A percentile compares a stretch with the other conserved stretches of the same genome.
These are phyloP conservation scores for Eleutherodactylus coqui DNA, from an alignment of 2,797 vertebrate genomes.

Conservation along the genomic window DNA sequence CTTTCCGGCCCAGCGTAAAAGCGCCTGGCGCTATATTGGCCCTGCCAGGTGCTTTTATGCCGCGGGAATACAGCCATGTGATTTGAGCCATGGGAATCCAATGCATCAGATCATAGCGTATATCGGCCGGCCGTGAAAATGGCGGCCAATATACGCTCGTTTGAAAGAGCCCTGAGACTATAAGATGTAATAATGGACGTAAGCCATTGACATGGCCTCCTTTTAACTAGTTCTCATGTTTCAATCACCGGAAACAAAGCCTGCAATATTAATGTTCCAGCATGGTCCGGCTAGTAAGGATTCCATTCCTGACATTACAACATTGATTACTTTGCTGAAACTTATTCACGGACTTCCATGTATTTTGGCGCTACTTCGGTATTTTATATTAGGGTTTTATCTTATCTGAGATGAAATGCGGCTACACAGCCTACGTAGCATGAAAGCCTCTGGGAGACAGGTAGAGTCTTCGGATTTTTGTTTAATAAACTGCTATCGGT, in stretches of 20 bases:
- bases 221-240: background rate
- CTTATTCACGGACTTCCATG: background rate
- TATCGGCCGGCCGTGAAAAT: no score
- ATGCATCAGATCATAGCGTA: no score
- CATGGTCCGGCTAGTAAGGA: background rate
- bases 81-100: no score
- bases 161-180: no score
- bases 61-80: no score
- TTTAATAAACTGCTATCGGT: background rate
- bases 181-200: no score
- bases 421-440: background rate
- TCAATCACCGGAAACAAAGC: background rate
- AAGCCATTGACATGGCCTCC: background rate
- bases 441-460: background rate
- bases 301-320: background rate
- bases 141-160: no score
- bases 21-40: no score
- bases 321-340: background rate
- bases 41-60: no score
- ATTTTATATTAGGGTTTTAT: background rate
- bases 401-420: background rate
- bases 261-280: no score
- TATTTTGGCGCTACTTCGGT: background rate
- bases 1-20: no score
- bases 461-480: background rate